A percentile compares a stretch with the other conserved stretches of the same genome.
Evolutionary conservation across 2,797 vertebrate genomes (phyloP).

Genomic region (Pampus argenteus): DNA sequence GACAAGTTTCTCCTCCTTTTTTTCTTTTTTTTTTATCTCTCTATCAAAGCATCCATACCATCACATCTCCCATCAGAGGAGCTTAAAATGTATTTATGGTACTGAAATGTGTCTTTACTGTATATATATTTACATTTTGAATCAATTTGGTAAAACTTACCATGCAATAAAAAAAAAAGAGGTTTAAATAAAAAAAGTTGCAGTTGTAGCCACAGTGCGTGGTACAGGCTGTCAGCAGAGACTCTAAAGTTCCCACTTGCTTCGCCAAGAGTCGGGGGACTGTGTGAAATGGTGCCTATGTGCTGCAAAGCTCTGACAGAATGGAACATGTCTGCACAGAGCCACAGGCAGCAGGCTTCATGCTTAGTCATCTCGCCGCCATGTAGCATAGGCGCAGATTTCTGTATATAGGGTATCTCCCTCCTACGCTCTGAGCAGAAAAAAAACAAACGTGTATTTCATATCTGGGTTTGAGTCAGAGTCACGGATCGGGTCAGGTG

Average conservation of each 20-base stretch:
- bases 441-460: not conserved
- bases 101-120: not conserved
- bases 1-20: not conserved
- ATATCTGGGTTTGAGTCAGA: conserved; percentile 39
- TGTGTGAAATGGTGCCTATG: conserved; percentile 76
- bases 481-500: not conserved
- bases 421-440: conserved; percentile 9
- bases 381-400: conserved; percentile 41
- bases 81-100: not conserved
- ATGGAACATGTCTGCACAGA: conserved; percentile 81
- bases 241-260: conserved; percentile 67
- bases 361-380: conserved; percentile 75
- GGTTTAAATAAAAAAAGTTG: not conserved
- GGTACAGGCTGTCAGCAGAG: conserved; percentile 47
- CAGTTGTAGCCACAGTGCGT: conserved; percentile 24
- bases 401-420: conserved; percentile 39
- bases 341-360: conserved; percentile 72
- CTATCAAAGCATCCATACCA: conserved; percentile 2
- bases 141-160: not conserved
- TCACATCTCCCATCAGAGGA: not conserved
- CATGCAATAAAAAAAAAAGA: conserved; percentile 2
- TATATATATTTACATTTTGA: conserved; percentile 2
- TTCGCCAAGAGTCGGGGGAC: conserved; percentile 65
- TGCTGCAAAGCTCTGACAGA: conserved; percentile 75
- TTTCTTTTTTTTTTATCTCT: not conserved